Conservation (phyloP, 2,113 vertebrate genomes). For the Sterrhoptilus dennistouni region DNA sequence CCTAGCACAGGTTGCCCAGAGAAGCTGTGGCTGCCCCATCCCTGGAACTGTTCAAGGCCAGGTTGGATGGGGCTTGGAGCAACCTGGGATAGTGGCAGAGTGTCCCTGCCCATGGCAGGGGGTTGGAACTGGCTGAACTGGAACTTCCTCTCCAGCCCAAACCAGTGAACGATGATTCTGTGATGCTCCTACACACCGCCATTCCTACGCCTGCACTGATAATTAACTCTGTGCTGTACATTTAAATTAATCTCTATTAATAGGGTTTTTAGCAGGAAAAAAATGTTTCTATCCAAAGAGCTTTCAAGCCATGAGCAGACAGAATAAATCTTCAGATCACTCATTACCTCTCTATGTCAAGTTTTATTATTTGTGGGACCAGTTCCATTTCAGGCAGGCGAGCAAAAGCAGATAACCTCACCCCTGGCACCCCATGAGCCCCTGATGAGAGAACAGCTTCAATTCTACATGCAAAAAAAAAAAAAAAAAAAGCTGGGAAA, state of each 20-base stretch:
- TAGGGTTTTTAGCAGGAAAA: not conserved
- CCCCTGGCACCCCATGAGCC: accelerated
- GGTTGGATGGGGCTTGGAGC: accelerated
- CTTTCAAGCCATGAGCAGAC: not conserved
- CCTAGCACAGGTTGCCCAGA: not conserved
- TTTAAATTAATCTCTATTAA: not conserved
- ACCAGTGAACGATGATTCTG: not conserved
- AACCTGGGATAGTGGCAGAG: accelerated
- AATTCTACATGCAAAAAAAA: not conserved
- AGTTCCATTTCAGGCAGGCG: not conserved
- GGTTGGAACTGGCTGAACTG: not conserved
- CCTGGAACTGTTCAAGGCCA: not conserved
- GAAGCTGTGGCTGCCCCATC: not conserved
- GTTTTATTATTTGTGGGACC: not conserved
- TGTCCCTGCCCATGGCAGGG: not conserved
- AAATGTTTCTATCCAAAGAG: not conserved
- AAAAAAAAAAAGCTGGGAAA: not conserved
- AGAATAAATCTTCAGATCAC: not conserved
- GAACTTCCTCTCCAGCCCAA: not conserved
- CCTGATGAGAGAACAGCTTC: not conserved
- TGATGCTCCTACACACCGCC: not conserved
- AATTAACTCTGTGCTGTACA: not conserved
- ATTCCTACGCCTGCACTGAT: not conserved
- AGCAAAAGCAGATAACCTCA: not conserved
- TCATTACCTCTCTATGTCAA: not conserved